A percentile compares a stretch with the other conserved stretches of the same genome.
Evolutionary conservation across 2,888 invertebrate genomes (phyloP).

Genomic region (Cephus sareptanus): DNA sequence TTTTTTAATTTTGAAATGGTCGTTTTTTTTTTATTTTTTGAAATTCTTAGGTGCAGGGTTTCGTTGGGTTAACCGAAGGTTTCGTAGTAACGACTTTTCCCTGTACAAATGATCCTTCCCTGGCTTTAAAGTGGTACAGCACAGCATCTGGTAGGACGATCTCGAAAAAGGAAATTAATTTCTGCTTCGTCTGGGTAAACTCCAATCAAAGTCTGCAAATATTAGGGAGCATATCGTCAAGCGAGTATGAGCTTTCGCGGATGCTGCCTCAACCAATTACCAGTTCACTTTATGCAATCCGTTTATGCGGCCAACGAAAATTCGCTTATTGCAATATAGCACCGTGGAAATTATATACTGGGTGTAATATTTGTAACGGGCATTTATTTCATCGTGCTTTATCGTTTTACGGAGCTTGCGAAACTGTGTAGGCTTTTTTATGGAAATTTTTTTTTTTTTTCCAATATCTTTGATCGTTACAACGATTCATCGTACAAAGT

Average conservation of each 20-base stretch:
- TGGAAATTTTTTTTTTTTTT: neutral
- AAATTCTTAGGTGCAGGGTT: no score
- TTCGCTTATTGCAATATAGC: conserved; percentile 4
- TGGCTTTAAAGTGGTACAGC: neutral
- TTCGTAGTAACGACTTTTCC: neutral
- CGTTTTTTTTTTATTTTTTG: no score
- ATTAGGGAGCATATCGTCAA: conserved; percentile 44
- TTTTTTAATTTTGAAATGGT: no score
- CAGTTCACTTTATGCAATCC: conserved; percentile 11
- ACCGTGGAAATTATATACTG: neutral
- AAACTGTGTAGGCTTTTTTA: neutral
- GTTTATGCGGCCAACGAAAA: conserved; percentile 40
- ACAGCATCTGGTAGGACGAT: neutral
- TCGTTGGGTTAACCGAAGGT: neutral
- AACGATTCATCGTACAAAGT: no score
- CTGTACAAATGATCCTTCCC: neutral
- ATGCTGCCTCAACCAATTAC: conserved; percentile 37
- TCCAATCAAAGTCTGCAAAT: conserved; percentile 52
- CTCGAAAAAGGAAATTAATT: conserved; percentile 47
- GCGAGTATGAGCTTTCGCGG: neutral
- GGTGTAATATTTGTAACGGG: neutral
- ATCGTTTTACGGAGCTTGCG: no score
- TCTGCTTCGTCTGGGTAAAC: conserved; percentile 42
- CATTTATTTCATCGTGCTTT: neutral
- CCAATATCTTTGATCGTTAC: no score